These are phyloP conservation scores for Andricus grossulariae DNA, from an alignment of 1,140 invertebrate species.

Conservation along the genomic window DNA sequence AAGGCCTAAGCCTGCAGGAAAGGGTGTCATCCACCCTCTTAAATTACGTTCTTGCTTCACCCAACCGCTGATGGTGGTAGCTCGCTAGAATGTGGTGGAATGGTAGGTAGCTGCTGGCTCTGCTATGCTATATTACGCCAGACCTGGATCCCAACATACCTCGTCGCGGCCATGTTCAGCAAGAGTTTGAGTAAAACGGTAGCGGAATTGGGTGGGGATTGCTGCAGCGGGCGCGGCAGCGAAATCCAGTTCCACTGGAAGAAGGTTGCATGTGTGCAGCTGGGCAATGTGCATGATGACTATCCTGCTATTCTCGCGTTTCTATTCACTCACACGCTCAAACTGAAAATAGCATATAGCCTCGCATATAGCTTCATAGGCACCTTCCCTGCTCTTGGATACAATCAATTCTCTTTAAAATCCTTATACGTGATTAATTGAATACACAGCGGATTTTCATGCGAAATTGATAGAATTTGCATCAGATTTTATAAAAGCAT, in stretches of 20 bases:
- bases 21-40: background rate
- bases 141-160: conserved; percentile 22
- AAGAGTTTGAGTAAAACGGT: conserved; percentile 27
- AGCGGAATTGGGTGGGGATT: conserved; percentile 14
- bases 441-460: background rate
- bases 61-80: conserved; percentile 7
- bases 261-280: conserved; percentile 7
- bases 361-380: background rate
- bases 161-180: conserved; percentile 33
- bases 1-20: too few species aligned
- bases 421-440: background rate
- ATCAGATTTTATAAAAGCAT: background rate
- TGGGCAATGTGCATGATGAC: background rate
- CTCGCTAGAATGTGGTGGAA: too few species aligned
- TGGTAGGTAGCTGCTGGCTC: background rate
- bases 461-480: background rate
- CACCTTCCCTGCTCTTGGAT: conserved; percentile 3
- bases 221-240: conserved; percentile 13
- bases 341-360: background rate
- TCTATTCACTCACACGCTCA: background rate
- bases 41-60: conserved; percentile 5
- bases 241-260: conserved; percentile 22
- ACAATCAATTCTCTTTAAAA: background rate
- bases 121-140: conserved; percentile 8
- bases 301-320: conserved; percentile 16